Base-by-base conservation (phyloP, 2,113 vertebrate genomes). In the Oxygymnocypris stewartii region DNA sequence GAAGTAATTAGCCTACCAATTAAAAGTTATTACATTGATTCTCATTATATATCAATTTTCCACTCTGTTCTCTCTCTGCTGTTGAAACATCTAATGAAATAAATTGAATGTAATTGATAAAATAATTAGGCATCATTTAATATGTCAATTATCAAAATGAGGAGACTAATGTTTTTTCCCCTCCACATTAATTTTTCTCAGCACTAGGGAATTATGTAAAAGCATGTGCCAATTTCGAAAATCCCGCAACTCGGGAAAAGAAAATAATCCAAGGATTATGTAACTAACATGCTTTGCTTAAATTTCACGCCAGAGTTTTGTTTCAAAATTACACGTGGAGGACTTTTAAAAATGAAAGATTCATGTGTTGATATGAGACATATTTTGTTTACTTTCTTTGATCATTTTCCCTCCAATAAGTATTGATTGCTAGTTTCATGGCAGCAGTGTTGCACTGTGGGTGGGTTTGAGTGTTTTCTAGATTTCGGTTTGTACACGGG, bases 91-190 rank as follows among this genome's bases (percentile, higher is more conserved):
- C 57, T 84, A 86, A 89, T 89, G 47, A 85, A 83, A 76, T 87
- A 85, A 88, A 85, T 86, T 86, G 83, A 89, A 90, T 61, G 63
- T 82, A 91, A 89, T 88, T 88, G 75, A 88, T 88, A 83, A 87
- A 91, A 88, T 91, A 91, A 91, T 88, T 84, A 88, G 85, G 82
- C 63, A 84, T 69, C 77, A 87, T 82, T 88, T 89, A 87, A 88
- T 77, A 80, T 85, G 82, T 80, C 87, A 89, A 86, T 88, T 85
- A 89, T 88, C 79, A 67, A 78, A 88, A 80, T 57, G 79, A 82
- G 79, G 74, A 51, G 82, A 83, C 88, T 65, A 59, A 14, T 44
- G 80, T 85, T 85, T 63, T 82, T 85, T 85, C 49, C 10, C 57
- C 51, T 73, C 12, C 67, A 57, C 84, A 89, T 87, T 88, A 85